A percentile compares a stretch with the other conserved stretches of the same genome.
Conservation (phyloP, 1,140 invertebrate species). For the Tetramorium alpestre region DNA sequence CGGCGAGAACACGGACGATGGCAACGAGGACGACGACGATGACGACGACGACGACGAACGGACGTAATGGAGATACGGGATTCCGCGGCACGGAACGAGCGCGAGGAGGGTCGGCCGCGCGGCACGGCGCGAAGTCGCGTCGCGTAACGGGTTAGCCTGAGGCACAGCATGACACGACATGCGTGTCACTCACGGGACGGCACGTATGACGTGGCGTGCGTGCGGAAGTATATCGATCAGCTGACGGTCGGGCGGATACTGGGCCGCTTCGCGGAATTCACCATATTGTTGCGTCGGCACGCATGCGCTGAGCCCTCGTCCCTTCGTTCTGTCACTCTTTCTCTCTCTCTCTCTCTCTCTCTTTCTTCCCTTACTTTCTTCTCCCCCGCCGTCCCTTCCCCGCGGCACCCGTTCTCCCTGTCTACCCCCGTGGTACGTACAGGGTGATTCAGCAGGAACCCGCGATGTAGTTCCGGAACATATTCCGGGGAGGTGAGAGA, state of each 20-base stretch:
- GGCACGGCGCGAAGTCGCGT: slow-evolving; percentile 44
- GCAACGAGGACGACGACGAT: background rate
- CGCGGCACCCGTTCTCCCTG: too few species aligned
- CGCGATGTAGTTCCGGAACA: slow-evolving; percentile 28
- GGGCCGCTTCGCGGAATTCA: slow-evolving; percentile 81
- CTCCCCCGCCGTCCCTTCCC: background rate
- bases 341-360: slow-evolving; percentile 42
- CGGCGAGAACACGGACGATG: background rate
- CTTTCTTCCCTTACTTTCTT: slow-evolving; percentile 32
- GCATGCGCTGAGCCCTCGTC: slow-evolving; percentile 77
- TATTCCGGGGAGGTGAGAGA: background rate
- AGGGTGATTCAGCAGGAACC: slow-evolving; percentile 45
- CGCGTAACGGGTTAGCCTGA: slow-evolving; percentile 67
- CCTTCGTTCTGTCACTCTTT: slow-evolving; percentile 35
- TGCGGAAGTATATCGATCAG: slow-evolving; percentile 82
- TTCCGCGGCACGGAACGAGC: slow-evolving; percentile 21
- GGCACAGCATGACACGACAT: slow-evolving; percentile 76
- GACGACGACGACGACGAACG: background rate
- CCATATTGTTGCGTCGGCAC: slow-evolving; percentile 78
- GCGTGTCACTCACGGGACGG: slow-evolving; percentile 71
- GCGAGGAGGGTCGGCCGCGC: background rate
- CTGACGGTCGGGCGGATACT: slow-evolving; percentile 84
- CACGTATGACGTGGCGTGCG: slow-evolving; percentile 73
- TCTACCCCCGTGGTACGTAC: slow-evolving; percentile 2
- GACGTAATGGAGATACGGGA: background rate